phyloP scores from a whole-genome alignment of 2,888 invertebrate species.

The Meteorus cinctellus region DNA sequence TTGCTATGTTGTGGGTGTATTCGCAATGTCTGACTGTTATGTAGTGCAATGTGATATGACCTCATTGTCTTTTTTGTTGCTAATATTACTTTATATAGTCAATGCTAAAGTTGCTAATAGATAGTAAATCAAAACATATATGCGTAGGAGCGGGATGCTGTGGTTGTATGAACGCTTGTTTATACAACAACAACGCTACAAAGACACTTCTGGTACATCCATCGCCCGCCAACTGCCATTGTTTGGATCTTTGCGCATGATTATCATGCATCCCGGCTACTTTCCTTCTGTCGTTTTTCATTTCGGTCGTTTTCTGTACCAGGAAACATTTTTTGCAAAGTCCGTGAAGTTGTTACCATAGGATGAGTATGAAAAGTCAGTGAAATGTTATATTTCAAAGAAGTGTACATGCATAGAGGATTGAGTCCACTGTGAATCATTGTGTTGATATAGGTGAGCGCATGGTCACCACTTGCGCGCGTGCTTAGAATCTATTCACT shows the following conservation, averaged over 20 bases:
- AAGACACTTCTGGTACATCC: not conserved
- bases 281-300: too few relatives aligned
- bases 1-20: too few relatives aligned
- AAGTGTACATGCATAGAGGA: not conserved
- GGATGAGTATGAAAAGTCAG: not conserved
- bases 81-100: too few relatives aligned
- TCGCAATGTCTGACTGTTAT: too few relatives aligned
- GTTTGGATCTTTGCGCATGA: not conserved
- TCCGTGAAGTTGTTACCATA: not conserved
- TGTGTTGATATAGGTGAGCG: slow-evolving; percentile 16
- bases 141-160: not conserved
- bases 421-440: slow-evolving; percentile 11
- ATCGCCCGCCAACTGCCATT: not conserved
- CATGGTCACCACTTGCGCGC: slow-evolving; percentile 1
- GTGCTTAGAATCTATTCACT: slow-evolving; percentile 27
- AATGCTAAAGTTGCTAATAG: not conserved
- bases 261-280: slow-evolving; percentile 1
- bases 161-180: not conserved
- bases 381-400: not conserved
- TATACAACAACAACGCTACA: not conserved
- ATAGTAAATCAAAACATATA: not conserved
- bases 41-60: too few relatives aligned
- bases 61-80: too few relatives aligned
- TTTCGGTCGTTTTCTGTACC: not conserved
- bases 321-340: not conserved